Evolutionary conservation across 2,797 vertebrate genomes (phyloP).

Genomic region (Notolepis coatsorum): DNA sequence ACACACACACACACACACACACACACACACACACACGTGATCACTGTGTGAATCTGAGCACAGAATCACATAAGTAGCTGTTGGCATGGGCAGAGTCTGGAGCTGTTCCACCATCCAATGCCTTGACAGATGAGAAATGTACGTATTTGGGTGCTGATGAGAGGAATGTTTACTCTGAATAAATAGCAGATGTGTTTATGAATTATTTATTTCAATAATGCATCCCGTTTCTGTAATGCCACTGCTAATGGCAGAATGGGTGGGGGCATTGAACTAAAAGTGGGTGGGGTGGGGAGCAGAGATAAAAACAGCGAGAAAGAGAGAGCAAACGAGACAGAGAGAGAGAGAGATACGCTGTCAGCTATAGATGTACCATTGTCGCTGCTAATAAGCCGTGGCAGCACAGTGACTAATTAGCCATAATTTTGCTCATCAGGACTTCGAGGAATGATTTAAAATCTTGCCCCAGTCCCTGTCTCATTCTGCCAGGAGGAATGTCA

Average conservation of each 20-base stretch:
- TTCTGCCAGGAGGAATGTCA: conserved; percentile 65
- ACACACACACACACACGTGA: no score
- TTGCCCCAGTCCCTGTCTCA: conserved; percentile 43
- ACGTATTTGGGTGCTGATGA: conserved; percentile 32
- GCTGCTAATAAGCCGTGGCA: conserved; percentile 61
- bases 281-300: neutral
- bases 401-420: conserved; percentile 66
- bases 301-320: conserved; percentile 9
- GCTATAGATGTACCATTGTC: conserved; percentile 51
- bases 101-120: conserved; percentile 14
- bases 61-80: conserved; percentile 21
- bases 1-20: no score
- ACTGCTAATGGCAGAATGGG: conserved; percentile 35
- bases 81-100: neutral
- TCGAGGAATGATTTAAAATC: conserved; percentile 54
- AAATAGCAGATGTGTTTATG: conserved; percentile 57
- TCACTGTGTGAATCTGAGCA: conserved; percentile 18
- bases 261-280: neutral
- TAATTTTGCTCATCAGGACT: conserved; percentile 61
- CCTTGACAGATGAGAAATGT: conserved; percentile 21
- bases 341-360: conserved; percentile 44
- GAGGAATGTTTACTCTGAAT: conserved; percentile 53
- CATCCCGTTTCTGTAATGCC: conserved; percentile 50
- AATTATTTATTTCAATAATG: conserved; percentile 58
- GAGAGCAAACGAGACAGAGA: neutral